Conservation (phyloP, 2,888 invertebrate species). For the Blera fallax region DNA sequence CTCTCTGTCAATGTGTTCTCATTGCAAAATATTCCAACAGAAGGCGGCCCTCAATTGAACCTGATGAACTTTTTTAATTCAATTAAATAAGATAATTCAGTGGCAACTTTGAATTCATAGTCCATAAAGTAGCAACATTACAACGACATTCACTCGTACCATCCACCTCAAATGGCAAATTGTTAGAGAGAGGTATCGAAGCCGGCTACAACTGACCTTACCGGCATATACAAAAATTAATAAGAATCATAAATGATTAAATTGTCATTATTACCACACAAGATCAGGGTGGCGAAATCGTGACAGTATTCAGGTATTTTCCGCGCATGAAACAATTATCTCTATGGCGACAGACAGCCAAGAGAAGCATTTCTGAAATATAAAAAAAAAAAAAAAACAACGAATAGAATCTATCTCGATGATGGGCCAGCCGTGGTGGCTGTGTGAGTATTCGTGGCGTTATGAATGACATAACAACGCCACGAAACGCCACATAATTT, state of each 20-base stretch:
- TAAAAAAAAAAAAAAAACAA: background rate
- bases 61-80: conserved; percentile 68
- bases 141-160: background rate
- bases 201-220: background rate
- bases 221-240: background rate
- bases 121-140: background rate
- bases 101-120: background rate
- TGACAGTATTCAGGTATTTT: conserved; percentile 35
- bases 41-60: conserved; percentile 60
- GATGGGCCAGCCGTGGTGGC: background rate
- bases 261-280: background rate
- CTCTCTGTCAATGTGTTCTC: background rate
- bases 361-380: conserved; percentile 12
- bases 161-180: background rate
- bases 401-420: background rate
- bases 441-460: conserved; percentile 27
- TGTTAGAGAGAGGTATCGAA: background rate
- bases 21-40: conserved; percentile 55
- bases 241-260: background rate
- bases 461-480: conserved; percentile 50
- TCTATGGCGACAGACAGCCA: background rate
- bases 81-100: conserved; percentile 47
- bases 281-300: conserved; percentile 15
- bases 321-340: conserved; percentile 35
- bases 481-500: conserved; percentile 47